Evolutionary conservation across 2,888 invertebrate genomes (phyloP).

Genomic region (Creontiades dilutus): DNA sequence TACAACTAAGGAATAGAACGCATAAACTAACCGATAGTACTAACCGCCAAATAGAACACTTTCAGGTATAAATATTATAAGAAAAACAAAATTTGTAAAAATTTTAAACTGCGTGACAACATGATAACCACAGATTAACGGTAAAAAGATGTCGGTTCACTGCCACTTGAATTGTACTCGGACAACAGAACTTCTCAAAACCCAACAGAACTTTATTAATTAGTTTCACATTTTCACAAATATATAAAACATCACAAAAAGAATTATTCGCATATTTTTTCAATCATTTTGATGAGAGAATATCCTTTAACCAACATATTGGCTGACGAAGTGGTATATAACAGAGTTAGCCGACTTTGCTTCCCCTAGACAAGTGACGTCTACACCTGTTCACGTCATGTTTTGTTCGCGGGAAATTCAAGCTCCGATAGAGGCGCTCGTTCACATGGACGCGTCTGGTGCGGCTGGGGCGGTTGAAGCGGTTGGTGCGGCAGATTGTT

Average conservation of each 20-base stretch:
- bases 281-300: no score
- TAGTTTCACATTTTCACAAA: background rate
- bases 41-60: background rate
- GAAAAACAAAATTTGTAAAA: background rate
- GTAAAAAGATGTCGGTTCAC: background rate
- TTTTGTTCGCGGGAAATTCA: no score
- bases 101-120: background rate
- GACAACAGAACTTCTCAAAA: background rate
- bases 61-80: background rate
- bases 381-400: no score
- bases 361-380: no score
- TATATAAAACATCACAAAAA: background rate
- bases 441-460: no score
- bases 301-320: no score
- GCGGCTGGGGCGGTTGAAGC: no score
- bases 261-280: no score
- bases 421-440: no score
- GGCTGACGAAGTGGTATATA: no score
- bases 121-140: conserved; percentile 30
- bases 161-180: background rate
- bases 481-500: no score
- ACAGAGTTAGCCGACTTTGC: no score
- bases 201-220: background rate
- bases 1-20: background rate
- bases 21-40: background rate